Evolutionary conservation across 2,113 vertebrate species (phyloP), one percentile per base, ranked within the genome.

Genomic region (Eclectus roratus): DNA sequence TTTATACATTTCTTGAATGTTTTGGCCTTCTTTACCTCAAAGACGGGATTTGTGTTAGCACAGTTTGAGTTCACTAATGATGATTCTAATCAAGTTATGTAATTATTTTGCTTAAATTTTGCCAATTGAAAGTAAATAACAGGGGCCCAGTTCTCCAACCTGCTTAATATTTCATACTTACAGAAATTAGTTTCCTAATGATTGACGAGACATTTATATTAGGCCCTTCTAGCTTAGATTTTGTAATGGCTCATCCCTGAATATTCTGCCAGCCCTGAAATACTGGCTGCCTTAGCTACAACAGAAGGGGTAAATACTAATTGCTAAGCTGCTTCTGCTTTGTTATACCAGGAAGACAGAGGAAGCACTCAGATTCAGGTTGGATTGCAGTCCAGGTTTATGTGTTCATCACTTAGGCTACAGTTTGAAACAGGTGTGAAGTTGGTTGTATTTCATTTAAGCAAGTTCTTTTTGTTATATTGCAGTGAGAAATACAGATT

Each of bases 351-450:
- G 13, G 44, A 69, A 69, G 23, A 19, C 19, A 33, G 27, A 69
- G 29, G 35, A 84, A 56, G 44, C 1, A 3, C 24, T 70, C 5
- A 3, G 0, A 2, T 78, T 31, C 16, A 31, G n/a, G 5, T 7
- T 71, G 28, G 35, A 21, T 61, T 69, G 27, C 18, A 43, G 20
- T 4, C 23, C 11, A 9, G 37, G 39, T 71, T 33, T 14, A 27
- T n/a, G 1, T 24, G 37, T 50, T 14, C 5, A 2, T 77, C 39
- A 10, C n/a, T 46, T 39, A 44, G 39, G 43, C 31, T 83, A 6
- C 35, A 61, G 29, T 47, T 73, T 33, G 68, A 72, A 91, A 60
- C 4, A 14, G 6, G 1, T 35, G 33, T 72, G 76, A 76, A 60
- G n/a, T 55, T 37, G n/a, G 10, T 19, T 25, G 21, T 27, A 20